phyloP scores from a whole-genome alignment of 2,888 invertebrate species.

The Mimumesa dahlbomi region DNA sequence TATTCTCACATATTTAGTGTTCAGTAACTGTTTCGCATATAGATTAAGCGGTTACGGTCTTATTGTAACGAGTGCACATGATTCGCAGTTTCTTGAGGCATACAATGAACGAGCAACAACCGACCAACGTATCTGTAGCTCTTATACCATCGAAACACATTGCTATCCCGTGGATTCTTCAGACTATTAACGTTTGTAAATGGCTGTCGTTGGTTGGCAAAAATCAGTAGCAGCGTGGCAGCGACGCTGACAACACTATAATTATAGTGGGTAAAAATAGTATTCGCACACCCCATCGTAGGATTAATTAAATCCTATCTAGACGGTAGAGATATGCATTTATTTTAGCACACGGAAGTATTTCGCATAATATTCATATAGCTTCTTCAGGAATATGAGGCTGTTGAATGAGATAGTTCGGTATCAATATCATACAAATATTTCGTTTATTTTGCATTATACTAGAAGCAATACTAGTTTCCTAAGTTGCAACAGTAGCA shows the following conservation, averaged over 20 bases:
- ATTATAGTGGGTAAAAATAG: too few relatives aligned
- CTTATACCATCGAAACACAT: constrained; percentile 21
- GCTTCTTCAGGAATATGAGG: background rate
- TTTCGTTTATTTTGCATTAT: too few relatives aligned
- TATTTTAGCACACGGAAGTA: background rate
- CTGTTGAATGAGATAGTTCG: too few relatives aligned
- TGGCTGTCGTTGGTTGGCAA: constrained; percentile 35
- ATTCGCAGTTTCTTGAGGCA: constrained; percentile 20
- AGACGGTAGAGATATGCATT: background rate
- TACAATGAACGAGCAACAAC: constrained; percentile 22
- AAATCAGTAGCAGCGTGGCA: constrained; percentile 26
- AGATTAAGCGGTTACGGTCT: constrained; percentile 19
- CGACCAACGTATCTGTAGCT: constrained; percentile 27
- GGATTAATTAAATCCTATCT: background rate
- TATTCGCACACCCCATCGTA: too few relatives aligned
- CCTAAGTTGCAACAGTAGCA: too few relatives aligned
- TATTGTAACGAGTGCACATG: background rate
- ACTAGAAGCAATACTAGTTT: too few relatives aligned
- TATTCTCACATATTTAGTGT: constrained; percentile 11
- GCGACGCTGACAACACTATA: too few relatives aligned
- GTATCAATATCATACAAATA: too few relatives aligned
- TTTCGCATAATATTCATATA: background rate
- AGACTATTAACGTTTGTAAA: constrained; percentile 39
- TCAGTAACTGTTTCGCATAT: constrained; percentile 32
- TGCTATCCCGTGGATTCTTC: constrained; percentile 47